These are phyloP conservation scores for Zaprionus vittiger DNA, from an alignment of 1,140 invertebrate genomes.

Conservation along the genomic window DNA sequence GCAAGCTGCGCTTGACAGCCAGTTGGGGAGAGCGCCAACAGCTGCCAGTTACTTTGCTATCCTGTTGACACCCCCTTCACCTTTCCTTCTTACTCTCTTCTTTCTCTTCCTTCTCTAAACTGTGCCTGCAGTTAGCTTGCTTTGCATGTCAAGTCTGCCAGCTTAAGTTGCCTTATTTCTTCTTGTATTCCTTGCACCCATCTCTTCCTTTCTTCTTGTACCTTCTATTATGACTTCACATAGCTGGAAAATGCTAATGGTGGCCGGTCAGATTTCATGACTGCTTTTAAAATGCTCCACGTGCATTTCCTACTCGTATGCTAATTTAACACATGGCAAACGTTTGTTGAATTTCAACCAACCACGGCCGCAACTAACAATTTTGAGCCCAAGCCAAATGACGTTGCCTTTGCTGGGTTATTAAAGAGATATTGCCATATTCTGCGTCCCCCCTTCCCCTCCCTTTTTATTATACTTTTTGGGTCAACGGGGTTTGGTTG, in stretches of 20 bases:
- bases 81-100: background rate
- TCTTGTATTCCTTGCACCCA: constrained; percentile 6
- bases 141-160: constrained; percentile 52
- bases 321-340: constrained; percentile 61
- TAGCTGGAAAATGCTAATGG: constrained; percentile 22
- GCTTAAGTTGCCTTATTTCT: constrained; percentile 46
- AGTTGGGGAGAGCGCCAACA: constrained; percentile 58
- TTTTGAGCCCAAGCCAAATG: constrained; percentile 20
- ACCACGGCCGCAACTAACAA: constrained; percentile 18
- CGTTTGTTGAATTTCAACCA: constrained; percentile 61
- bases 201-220: background rate
- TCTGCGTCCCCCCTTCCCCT: background rate
- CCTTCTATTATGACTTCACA: constrained; percentile 49
- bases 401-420: constrained; percentile 15
- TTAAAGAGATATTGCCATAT: constrained; percentile 40
- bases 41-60: constrained; percentile 68
- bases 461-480: background rate
- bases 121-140: constrained; percentile 30
- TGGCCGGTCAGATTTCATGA: constrained; percentile 44
- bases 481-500: constrained; percentile 36
- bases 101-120: background rate
- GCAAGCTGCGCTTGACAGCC: constrained; percentile 55
- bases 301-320: constrained; percentile 62
- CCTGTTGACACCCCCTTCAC: constrained; percentile 18
- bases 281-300: constrained; percentile 47